Conservation (phyloP, 2,113 vertebrate species). For the Eurypyga helias region DNA sequence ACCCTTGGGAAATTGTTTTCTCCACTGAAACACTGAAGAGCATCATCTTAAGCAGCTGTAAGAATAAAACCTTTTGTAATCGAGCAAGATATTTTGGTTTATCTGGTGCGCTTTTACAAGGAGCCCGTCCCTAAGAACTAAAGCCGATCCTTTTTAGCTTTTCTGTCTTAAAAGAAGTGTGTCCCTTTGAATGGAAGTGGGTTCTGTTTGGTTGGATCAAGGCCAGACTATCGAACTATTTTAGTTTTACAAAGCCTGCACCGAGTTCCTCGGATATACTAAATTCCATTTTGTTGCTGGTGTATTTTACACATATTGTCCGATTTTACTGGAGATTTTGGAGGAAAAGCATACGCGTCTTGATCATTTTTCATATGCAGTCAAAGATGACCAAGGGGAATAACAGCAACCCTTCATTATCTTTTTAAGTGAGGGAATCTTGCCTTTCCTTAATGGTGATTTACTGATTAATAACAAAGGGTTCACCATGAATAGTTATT, state of each 20-base stretch:
- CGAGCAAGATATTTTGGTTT: not conserved
- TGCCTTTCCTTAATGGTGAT: not conserved
- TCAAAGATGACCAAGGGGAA: not conserved
- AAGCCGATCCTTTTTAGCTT: not conserved
- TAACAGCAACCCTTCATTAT: not conserved
- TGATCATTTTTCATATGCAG: not conserved
- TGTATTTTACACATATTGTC: not conserved
- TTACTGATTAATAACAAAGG: not conserved
- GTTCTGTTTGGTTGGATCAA: not conserved
- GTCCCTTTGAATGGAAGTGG: not conserved
- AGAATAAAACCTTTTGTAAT: constrained; percentile 13
- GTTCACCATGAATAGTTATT: not conserved
- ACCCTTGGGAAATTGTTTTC: not conserved
- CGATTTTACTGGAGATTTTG: not conserved
- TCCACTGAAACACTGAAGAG: not conserved
- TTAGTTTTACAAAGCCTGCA: not conserved
- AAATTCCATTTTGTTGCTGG: not conserved
- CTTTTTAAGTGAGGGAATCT: not conserved
- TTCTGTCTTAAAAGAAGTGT: not conserved
- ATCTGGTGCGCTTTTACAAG: not conserved
- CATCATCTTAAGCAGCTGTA: not conserved
- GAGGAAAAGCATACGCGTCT: not conserved
- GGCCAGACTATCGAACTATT: not conserved
- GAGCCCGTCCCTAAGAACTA: not conserved
- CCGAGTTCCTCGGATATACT: not conserved